Evolutionary conservation across 1,140 invertebrate species (phyloP).

Genomic region (Holcopasites calliopsidis): DNA sequence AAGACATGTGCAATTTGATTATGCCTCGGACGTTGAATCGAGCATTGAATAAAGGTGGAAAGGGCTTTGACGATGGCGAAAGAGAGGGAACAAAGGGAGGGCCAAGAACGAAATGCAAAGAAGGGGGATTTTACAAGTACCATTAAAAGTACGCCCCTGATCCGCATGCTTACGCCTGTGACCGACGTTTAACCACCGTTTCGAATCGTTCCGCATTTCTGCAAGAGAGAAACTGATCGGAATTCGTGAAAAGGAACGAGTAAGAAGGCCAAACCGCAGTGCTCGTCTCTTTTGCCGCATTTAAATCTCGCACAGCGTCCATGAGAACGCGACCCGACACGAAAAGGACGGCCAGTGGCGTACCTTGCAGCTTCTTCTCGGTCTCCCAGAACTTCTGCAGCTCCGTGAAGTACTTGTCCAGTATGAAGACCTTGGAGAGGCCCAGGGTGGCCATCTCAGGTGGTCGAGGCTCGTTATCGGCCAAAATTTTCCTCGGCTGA

Average conservation of each 20-base stretch:
- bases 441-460: constrained; percentile 92
- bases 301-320: constrained; percentile 20
- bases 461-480: constrained; percentile 57
- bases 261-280: neutral
- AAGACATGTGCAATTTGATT: constrained; percentile 30
- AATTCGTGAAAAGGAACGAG: neutral
- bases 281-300: neutral
- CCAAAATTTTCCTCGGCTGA: constrained; percentile 56
- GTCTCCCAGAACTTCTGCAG: constrained; percentile 98
- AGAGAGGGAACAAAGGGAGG: neutral
- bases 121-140: neutral
- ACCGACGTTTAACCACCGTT: neutral
- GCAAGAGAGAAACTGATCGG: neutral
- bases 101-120: neutral
- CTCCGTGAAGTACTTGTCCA: constrained; percentile 98
- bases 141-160: constrained; percentile 25
- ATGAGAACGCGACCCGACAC: neutral
- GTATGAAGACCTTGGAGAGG: constrained; percentile 96
- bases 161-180: neutral
- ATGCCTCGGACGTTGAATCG: constrained; percentile 13
- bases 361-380: constrained; percentile 97
- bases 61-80: neutral
- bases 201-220: neutral
- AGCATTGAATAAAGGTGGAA: constrained; percentile 8
- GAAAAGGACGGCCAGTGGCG: constrained; percentile 29